Evolutionary conservation across 2,113 vertebrate species (phyloP).

Genomic region (Nycticryphes semicollaris): DNA sequence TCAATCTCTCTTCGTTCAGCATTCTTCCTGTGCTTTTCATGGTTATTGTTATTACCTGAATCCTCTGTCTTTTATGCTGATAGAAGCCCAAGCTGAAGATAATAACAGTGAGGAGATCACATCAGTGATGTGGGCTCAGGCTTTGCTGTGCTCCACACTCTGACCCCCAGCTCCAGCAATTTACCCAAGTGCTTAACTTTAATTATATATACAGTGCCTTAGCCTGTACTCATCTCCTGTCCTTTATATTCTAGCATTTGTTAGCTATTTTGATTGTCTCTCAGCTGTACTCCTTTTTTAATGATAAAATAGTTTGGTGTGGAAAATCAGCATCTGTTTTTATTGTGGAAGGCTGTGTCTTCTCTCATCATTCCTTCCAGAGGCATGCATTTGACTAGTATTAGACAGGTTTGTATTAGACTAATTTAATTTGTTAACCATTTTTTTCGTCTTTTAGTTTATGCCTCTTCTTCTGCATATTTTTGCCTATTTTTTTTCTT

Average conservation of each 20-base stretch:
- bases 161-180: neutral
- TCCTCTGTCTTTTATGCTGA: neutral
- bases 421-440: neutral
- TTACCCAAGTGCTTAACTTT: neutral
- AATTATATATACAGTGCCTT: neutral
- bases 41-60: neutral
- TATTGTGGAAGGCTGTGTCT: neutral
- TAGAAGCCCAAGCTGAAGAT: neutral
- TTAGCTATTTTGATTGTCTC: neutral
- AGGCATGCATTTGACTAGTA: neutral
- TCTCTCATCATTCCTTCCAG: neutral
- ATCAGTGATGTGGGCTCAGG: no score
- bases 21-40: neutral
- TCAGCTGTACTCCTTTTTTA: neutral
- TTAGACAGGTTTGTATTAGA: neutral
- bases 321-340: neutral
- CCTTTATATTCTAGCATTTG: neutral
- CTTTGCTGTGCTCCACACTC: neutral
- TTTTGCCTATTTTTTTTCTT: neutral
- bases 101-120: rapidly evolving
- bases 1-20: neutral
- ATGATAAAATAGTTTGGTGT: neutral
- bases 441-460: neutral
- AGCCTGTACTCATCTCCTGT: neutral
- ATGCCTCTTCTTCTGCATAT: neutral